A percentile compares a stretch with the other conserved stretches of the same genome.
These are phyloP conservation scores for Jacana jacana DNA, from an alignment of 2,113 vertebrate genomes.

Conservation along the genomic window DNA sequence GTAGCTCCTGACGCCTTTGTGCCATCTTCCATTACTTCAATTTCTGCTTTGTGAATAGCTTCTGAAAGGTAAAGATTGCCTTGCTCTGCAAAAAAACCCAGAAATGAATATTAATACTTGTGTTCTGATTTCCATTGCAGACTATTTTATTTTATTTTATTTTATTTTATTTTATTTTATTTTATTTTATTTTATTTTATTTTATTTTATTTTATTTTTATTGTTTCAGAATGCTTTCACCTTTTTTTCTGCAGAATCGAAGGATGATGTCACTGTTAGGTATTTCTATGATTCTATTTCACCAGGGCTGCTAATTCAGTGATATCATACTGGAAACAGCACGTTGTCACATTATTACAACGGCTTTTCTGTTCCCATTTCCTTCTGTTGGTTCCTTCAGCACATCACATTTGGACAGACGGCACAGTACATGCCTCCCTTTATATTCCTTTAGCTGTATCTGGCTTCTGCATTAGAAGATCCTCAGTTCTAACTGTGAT, in stretches of 20 bases:
- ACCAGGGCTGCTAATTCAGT: not conserved
- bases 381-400: not conserved
- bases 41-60: conserved; percentile 84
- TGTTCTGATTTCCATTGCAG: not conserved
- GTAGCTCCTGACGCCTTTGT: conserved; percentile 84
- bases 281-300: not conserved
- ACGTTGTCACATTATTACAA: not conserved
- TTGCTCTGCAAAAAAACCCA: conserved; percentile 67
- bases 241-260: not conserved
- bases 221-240: not conserved
- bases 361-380: not conserved
- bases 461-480: not conserved
- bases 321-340: not conserved
- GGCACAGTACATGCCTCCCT: not conserved
- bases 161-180: too few relatives aligned
- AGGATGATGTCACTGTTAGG: not conserved
- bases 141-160: not conserved
- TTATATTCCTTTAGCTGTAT: not conserved
- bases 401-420: not conserved
- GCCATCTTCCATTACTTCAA: conserved; percentile 87
- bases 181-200: too few relatives aligned
- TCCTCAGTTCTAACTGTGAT: not conserved
- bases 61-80: conserved; percentile 86
- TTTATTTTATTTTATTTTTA: not conserved
- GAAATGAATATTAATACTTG: not conserved